These are phyloP conservation scores for Oreonectes daqikongensis DNA, from an alignment of 2,797 vertebrate species.

Conservation along the genomic window DNA sequence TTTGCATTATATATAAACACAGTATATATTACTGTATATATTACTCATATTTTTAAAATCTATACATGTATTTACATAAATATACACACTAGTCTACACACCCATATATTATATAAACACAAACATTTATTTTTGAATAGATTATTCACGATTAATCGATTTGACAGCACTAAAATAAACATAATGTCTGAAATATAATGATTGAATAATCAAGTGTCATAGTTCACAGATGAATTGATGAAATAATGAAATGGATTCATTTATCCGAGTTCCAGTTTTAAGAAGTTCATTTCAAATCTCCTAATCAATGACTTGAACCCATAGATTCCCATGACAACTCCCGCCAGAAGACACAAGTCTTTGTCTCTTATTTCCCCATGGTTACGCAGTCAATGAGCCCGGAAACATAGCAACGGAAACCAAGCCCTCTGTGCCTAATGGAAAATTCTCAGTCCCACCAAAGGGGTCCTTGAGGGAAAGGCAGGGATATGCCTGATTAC, in stretches of 20 bases:
- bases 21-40: no score
- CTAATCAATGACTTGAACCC: conserved; percentile 53
- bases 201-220: background rate
- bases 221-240: background rate
- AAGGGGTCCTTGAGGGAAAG: conserved; percentile 58
- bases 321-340: conserved; percentile 52
- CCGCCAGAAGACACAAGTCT: conserved; percentile 57
- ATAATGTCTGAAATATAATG: background rate
- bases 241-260: background rate
- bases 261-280: background rate
- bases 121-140: no score
- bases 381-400: conserved; percentile 71
- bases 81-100: no score
- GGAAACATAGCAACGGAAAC: conserved; percentile 67
- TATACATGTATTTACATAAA: no score
- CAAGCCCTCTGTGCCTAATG: conserved; percentile 56
- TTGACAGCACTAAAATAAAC: no score
- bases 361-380: conserved; percentile 68
- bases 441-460: conserved; percentile 62
- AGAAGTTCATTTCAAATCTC: conserved; percentile 53
- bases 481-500: conserved; percentile 64
- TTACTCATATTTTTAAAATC: no score
- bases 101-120: no score
- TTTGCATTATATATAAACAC: no score
- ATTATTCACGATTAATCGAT: no score